Evolutionary conservation across 2,888 invertebrate species (phyloP).

Genomic region (Cheilosia urbana): DNA sequence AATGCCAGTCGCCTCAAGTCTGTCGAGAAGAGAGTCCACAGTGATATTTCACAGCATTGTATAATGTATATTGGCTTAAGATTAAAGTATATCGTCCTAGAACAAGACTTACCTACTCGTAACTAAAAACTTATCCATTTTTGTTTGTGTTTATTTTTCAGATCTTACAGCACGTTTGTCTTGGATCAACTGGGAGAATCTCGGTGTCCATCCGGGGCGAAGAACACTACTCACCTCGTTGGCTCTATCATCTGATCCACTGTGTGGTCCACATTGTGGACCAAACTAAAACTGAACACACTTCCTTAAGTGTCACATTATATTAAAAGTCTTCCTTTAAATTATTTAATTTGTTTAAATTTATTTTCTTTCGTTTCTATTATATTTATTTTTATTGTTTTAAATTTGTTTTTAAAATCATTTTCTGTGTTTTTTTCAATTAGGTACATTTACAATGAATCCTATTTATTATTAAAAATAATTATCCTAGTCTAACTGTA

Average conservation of each 20-base stretch:
- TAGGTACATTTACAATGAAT: constrained; percentile 41
- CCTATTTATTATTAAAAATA: constrained; percentile 24
- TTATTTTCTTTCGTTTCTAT: constrained; percentile 1
- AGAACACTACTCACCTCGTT: constrained; percentile 92
- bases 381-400: constrained; percentile 17
- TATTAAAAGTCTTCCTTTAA: constrained; percentile 71
- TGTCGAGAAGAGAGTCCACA: too few species aligned
- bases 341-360: constrained; percentile 35
- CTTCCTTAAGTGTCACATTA: constrained; percentile 15
- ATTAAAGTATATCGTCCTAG: too few species aligned
- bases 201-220: constrained; percentile 96
- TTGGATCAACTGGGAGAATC: constrained; percentile 99
- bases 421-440: constrained; percentile 26
- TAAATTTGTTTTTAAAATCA: constrained; percentile 28
- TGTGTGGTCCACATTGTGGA: constrained; percentile 80
- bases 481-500: constrained; percentile 42
- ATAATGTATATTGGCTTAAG: too few species aligned
- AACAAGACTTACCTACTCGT: neutral
- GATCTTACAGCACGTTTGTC: constrained; percentile 98
- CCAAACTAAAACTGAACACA: constrained; percentile 63
- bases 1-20: too few species aligned
- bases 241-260: constrained; percentile 89
- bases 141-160: constrained; percentile 82
- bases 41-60: too few species aligned
- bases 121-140: neutral